Evolutionary conservation across 2,797 vertebrate species (phyloP).

Genomic region (Coreius guichenoti): DNA sequence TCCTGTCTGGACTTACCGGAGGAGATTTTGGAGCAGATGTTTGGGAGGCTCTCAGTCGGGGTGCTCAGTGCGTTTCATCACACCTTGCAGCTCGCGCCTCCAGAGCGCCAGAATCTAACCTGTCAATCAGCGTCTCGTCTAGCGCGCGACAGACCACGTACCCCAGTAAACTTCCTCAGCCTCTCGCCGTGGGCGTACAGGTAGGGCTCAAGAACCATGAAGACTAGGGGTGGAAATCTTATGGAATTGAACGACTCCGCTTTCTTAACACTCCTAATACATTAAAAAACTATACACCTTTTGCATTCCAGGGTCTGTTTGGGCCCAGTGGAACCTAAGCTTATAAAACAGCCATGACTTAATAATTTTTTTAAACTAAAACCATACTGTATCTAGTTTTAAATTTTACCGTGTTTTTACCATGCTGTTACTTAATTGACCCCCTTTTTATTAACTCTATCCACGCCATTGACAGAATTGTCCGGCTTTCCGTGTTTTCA

Average conservation of each 20-base stretch:
- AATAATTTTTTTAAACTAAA: too few relatives aligned
- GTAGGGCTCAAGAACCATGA: conserved; percentile 69
- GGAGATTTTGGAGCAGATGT: conserved; percentile 93
- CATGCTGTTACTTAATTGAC: not conserved
- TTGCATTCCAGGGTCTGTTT: not conserved
- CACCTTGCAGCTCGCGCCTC: conserved; percentile 89
- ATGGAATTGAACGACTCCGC: not conserved
- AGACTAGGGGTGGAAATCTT: not conserved
- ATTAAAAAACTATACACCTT: not conserved
- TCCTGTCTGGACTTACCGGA: conserved; percentile 88
- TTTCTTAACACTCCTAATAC: not conserved
- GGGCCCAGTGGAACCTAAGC: not conserved
- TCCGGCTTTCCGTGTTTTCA: too few relatives aligned
- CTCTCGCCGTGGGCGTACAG: conserved; percentile 95
- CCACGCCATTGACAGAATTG: not conserved
- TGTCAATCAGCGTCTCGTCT: conserved; percentile 79
- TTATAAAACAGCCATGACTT: not conserved
- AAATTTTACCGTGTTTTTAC: not conserved
- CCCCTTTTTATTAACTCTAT: not conserved
- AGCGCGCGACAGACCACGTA: conserved; percentile 74
- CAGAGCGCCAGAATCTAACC: conserved; percentile 82
- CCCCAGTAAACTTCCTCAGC: conserved; percentile 89
- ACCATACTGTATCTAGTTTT: not conserved
- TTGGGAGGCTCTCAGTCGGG: conserved; percentile 89
- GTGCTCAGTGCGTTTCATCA: conserved; percentile 94